Percentiles rank a stretch among this genome's conserved stretches.
Conservation (phyloP, 2,113 vertebrate species). For the Laticauda colubrina region DNA sequence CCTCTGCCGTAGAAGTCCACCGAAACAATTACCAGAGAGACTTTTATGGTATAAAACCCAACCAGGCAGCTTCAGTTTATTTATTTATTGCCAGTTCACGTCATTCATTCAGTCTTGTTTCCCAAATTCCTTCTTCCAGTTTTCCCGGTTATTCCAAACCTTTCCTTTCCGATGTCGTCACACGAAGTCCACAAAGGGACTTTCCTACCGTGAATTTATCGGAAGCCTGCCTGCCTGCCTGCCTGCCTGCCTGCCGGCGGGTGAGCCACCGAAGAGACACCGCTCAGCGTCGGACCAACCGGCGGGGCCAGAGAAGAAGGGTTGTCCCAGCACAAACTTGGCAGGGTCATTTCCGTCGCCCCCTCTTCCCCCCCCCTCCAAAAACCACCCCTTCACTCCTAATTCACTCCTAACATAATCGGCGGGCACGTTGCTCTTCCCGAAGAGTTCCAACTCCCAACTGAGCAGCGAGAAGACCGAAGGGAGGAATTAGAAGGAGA, state of each 20-base stretch:
- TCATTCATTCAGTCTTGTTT: not conserved
- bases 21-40: not conserved
- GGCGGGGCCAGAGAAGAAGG: not conserved
- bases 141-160: not conserved
- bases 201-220: not conserved
- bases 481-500: not conserved
- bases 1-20: not conserved
- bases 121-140: not conserved
- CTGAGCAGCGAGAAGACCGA: rapidly evolving
- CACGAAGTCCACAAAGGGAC: not conserved
- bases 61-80: not conserved
- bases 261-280: not conserved
- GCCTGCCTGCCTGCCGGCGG: not conserved
- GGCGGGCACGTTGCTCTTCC: too few relatives aligned
- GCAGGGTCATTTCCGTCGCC: not conserved
- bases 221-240: too few relatives aligned
- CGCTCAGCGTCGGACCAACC: not conserved
- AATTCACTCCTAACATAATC: not conserved
- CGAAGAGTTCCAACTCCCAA: not conserved
- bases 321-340: not conserved
- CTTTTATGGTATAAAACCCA: not conserved
- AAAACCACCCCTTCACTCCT: too few relatives aligned
- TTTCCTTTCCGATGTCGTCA: not conserved
- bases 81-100: not conserved
- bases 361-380: too few relatives aligned